phyloP scores from a whole-genome alignment of 2,888 invertebrate genomes.

The Panzeria rudis region DNA sequence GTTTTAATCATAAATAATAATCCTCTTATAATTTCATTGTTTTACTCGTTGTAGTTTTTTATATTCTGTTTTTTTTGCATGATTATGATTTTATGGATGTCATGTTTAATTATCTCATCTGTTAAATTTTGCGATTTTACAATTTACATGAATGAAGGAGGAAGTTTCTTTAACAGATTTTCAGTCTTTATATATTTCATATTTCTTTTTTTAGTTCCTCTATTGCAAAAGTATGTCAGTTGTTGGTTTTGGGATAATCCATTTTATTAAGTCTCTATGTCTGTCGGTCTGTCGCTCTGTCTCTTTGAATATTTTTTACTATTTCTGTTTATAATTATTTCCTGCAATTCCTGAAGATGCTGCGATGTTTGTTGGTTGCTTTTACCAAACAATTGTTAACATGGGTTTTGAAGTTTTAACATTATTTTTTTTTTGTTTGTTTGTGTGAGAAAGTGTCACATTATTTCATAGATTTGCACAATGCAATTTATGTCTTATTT shows the following conservation, averaged over 20 bases:
- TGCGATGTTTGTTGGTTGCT: background rate
- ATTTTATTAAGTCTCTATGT: conserved; percentile 52
- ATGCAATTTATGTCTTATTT: conserved; percentile 28
- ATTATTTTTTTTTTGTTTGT: conserved; percentile 7
- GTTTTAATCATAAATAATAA: conserved; percentile 15
- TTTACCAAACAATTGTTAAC: conserved; percentile 46
- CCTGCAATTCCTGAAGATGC: conserved; percentile 52
- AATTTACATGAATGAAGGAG: conserved; percentile 65
- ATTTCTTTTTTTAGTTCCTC: conserved; percentile 22
- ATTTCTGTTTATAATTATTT: conserved; percentile 64
- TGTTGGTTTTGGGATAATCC: conserved; percentile 56
- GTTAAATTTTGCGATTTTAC: conserved; percentile 48
- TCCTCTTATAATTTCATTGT: conserved; percentile 39
- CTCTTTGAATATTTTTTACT: conserved; percentile 18
- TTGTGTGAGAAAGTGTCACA: conserved; percentile 65
- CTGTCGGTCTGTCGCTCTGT: conserved; percentile 2
- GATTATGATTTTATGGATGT: conserved; percentile 65
- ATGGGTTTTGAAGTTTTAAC: conserved; percentile 9
- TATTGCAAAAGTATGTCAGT: conserved; percentile 38
- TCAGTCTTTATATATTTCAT: conserved; percentile 5
- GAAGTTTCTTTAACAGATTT: conserved; percentile 60
- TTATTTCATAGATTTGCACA: conserved; percentile 22
- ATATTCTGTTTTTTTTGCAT: conserved; percentile 43
- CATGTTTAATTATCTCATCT: conserved; percentile 70
- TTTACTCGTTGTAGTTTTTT: conserved; percentile 11